These are phyloP conservation scores for Nomia melanderi DNA, from an alignment of 1,140 invertebrate species.

Conservation along the genomic window DNA sequence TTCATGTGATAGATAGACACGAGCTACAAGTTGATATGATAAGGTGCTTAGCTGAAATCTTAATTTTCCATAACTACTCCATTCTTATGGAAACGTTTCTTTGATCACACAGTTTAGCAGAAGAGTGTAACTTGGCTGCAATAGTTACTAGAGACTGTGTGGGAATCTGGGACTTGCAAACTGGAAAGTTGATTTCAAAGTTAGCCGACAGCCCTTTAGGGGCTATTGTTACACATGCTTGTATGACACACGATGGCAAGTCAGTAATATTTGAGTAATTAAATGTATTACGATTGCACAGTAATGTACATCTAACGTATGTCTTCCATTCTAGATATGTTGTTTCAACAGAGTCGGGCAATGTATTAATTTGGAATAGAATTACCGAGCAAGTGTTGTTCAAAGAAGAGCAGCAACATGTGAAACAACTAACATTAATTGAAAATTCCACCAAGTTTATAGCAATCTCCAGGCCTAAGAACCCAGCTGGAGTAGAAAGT, in stretches of 20 bases:
- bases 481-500: conserved; percentile 82
- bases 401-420: conserved; percentile 91
- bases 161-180: conserved; percentile 96
- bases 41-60: conserved; percentile 83
- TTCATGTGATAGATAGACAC: conserved; percentile 96
- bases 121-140: conserved; percentile 88
- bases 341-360: conserved; percentile 95
- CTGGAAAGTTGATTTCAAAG: conserved; percentile 91
- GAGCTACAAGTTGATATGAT: conserved; percentile 97
- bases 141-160: conserved; percentile 96
- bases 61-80: not conserved
- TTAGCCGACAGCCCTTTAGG: conserved; percentile 95
- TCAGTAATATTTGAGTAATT: conserved; percentile 74
- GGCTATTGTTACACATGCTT: conserved; percentile 96
- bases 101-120: conserved; percentile 84
- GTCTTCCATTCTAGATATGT: conserved; percentile 83
- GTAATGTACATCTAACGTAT: not conserved
- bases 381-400: conserved; percentile 90
- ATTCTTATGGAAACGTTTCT: not conserved
- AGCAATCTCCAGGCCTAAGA: conserved; percentile 88
- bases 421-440: conserved; percentile 92
- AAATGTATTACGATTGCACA: no score
- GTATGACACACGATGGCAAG: conserved; percentile 92
- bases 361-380: conserved; percentile 96
- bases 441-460: conserved; percentile 92